phyloP scores from a whole-genome alignment of 2,797 vertebrate species.

The Muraenolepis orangiensis region DNA sequence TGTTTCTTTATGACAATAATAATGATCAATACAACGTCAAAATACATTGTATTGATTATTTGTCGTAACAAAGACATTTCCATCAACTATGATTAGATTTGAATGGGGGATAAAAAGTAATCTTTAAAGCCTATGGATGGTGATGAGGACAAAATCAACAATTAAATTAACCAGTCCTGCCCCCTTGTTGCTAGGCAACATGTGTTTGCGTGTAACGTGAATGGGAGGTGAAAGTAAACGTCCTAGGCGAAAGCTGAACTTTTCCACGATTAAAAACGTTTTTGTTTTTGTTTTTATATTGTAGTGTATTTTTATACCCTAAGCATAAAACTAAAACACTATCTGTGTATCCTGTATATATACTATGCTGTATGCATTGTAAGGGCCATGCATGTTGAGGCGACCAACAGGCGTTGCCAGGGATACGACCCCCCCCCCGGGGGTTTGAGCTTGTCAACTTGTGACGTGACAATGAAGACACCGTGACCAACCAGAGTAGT shows the following conservation, averaged over 20 bases:
- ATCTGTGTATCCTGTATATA: no score
- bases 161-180: not conserved
- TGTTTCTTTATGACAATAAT: not conserved
- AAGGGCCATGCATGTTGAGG: no score
- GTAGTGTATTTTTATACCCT: no score
- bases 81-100: not conserved
- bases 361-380: no score
- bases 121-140: no score
- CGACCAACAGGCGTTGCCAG: no score
- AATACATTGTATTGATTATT: not conserved
- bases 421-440: no score
- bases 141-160: not conserved
- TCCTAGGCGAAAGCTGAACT: not conserved
- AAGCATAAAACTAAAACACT: no score
- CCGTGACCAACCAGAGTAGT: no score
- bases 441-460: no score
- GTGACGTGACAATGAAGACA: no score
- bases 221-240: not conserved
- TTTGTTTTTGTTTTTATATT: no score
- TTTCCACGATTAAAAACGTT: not conserved
- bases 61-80: not conserved
- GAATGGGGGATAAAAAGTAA: not conserved
- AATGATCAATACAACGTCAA: not conserved
- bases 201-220: conserved; percentile 28
- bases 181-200: conserved; percentile 54